Percentiles rank a stretch among this genome's conserved stretches.
These are phyloP conservation scores for Irena cyanogastra DNA, from an alignment of 2,113 vertebrate species.

Conservation along the genomic window DNA sequence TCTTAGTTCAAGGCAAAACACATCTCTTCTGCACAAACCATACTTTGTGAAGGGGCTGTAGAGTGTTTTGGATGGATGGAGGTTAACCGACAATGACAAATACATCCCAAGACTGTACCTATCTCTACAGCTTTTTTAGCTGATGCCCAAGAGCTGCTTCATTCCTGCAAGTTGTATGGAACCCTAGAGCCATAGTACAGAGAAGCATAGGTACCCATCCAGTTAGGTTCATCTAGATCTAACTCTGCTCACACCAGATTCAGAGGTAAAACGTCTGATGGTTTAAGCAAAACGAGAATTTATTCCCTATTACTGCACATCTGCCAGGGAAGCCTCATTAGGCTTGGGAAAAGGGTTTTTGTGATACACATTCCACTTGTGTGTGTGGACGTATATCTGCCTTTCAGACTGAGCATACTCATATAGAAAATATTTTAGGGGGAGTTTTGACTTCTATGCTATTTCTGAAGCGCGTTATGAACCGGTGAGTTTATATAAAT, in stretches of 20 bases:
- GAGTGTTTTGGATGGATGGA: neutral
- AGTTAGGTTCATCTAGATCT: neutral
- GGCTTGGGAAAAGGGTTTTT: neutral
- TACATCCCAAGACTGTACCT: neutral
- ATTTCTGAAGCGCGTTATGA: neutral
- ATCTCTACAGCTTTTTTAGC: neutral
- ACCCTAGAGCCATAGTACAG: neutral
- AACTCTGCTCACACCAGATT: neutral
- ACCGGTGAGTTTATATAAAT: constrained; percentile 39
- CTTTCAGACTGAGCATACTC: neutral
- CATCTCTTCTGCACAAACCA: neutral
- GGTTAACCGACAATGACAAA: neutral
- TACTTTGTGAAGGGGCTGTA: neutral
- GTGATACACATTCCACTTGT: neutral
- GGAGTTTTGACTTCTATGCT: neutral
- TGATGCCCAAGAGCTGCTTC: neutral
- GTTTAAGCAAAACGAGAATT: neutral
- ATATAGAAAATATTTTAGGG: neutral
- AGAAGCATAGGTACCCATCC: neutral
- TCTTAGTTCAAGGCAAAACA: neutral
- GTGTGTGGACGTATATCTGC: neutral
- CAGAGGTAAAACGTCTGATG: neutral
- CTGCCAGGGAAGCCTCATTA: neutral
- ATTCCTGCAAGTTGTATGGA: neutral
- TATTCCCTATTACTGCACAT: neutral